Evolutionary conservation across 1,140 invertebrate genomes (phyloP), one percentile per base, ranked within the genome.

Genomic region (Reticulitermes speratus): DNA sequence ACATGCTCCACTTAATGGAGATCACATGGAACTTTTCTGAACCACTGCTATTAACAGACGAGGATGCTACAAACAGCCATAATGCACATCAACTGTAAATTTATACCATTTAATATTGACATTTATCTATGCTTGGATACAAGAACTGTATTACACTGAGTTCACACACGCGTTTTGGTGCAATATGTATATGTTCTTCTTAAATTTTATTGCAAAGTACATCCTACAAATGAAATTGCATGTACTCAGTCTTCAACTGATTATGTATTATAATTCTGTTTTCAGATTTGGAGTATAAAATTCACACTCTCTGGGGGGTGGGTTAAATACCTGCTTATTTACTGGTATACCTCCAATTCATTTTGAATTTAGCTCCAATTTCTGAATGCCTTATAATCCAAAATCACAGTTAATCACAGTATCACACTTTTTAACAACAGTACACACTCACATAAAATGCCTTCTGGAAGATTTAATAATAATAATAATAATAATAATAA

Each of bases 221-320:
- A 30, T 75, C n/a, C 25, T 75, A 75, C 25, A 75, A 75, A 19
- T 75, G 25, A 75, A 75, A 75, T 8, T 30, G 65, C 65, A 75
- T 75, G 25, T 75, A 75, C 65, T 75, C 65, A 75, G 65, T 75
- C 65, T 75, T 75, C n/a, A 75, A 75, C n/a, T 30, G n/a, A 75
- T 75, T 75, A 75, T 75, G 5, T 14, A n/a, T 75, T 75, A 75
- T 30, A 14, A 75, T 75, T 16, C n/a, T 30, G 7, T 75, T 25
- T 11, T 75, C 65, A 75, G 65, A 75, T 75, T 75, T 75, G 65
- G 65, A 30, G 65, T 30, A 25, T 65, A 19, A 21, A 65, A 65
- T 65, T 65, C 59, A 25, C 25, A 65, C 19, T 16, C 21, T 23
- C 21, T 65, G 59, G 25, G 55, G 59, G 12, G 19, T 25, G 5